phyloP scores from a whole-genome alignment of 2,888 invertebrate species.

The Drosophila percnosoma region DNA sequence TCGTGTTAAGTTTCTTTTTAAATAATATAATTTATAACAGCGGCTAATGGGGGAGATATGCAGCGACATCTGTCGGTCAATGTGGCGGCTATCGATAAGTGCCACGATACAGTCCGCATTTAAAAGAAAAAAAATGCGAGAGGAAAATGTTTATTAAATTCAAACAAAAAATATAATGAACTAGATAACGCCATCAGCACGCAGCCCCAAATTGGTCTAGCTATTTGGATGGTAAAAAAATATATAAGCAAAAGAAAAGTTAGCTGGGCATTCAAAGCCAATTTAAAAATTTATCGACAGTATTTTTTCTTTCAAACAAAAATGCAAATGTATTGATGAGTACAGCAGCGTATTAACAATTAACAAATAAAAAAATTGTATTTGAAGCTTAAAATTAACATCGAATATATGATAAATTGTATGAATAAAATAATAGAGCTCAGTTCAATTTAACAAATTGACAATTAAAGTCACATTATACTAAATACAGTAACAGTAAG shows the following conservation, averaged over 20 bases:
- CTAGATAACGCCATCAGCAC: neutral
- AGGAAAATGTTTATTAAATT: neutral
- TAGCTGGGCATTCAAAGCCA: neutral
- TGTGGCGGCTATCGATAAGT: neutral
- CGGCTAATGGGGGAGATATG: neutral
- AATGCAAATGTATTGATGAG: constrained; percentile 47
- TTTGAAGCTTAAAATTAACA: neutral
- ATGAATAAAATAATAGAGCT: neutral
- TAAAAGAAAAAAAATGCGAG: neutral
- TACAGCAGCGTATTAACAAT: neutral
- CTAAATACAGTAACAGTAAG: neutral
- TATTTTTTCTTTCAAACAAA: neutral
- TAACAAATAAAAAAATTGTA: neutral
- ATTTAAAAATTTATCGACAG: neutral
- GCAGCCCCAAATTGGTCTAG: neutral
- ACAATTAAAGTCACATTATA: neutral
- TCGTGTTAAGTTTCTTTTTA: too few relatives aligned
- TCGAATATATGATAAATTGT: neutral
- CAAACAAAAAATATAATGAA: neutral
- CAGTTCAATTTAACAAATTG: neutral
- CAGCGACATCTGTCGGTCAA: neutral
- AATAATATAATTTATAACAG: too few relatives aligned
- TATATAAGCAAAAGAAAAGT: neutral
- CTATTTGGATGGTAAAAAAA: neutral
- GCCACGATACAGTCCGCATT: neutral